Conservation (phyloP, 2,888 invertebrate species). For the Macroteleia sp. region DNA sequence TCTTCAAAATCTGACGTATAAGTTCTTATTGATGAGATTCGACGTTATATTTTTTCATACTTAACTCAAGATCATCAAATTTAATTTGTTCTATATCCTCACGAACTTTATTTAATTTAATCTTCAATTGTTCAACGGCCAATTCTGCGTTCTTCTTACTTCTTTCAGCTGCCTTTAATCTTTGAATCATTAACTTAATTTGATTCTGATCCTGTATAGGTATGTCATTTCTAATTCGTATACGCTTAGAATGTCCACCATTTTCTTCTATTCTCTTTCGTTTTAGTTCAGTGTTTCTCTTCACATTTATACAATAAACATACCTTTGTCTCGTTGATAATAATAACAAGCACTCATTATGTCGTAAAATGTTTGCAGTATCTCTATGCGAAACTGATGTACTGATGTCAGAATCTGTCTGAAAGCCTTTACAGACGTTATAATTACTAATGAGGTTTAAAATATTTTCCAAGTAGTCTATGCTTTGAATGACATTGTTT, state of each 20-base stretch:
- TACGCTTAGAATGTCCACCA: background rate
- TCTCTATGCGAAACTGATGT: constrained; percentile 5
- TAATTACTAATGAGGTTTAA: background rate
- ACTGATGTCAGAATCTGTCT: background rate
- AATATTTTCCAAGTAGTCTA: constrained; percentile 1
- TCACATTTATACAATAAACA: background rate
- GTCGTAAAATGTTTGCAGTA: background rate
- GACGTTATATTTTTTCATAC: background rate
- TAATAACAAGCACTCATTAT: background rate
- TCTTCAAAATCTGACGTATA: background rate
- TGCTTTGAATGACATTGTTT: background rate
- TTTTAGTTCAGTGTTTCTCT: background rate
- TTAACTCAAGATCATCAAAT: too few species aligned
- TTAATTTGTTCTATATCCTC: background rate
- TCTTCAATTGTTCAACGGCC: background rate
- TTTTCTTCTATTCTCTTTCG: background rate
- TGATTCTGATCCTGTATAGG: too few species aligned
- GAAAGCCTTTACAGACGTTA: constrained; percentile 9
- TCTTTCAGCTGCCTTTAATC: background rate
- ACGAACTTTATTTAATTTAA: background rate
- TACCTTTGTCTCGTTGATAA: background rate
- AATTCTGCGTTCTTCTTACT: background rate
- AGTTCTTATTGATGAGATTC: background rate
- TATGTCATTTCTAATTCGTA: background rate
- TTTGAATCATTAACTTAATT: background rate